phyloP scores from a whole-genome alignment of 2,113 vertebrate species.

The Odontesthes bonariensis region DNA sequence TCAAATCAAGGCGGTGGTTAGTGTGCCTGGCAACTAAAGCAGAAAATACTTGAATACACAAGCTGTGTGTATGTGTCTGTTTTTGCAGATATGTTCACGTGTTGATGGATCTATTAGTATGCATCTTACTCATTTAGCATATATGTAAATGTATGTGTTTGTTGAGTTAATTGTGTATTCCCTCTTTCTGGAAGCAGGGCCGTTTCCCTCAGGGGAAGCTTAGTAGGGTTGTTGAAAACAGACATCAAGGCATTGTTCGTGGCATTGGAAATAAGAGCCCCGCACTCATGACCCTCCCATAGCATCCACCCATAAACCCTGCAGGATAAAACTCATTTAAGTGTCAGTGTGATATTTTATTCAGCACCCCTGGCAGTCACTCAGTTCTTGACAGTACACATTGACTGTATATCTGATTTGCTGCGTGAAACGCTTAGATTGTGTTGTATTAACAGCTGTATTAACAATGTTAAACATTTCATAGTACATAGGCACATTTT shows the following conservation, averaged over 20 bases:
- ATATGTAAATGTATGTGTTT: slow-evolving; percentile 33
- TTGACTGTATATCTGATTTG: slow-evolving; percentile 10
- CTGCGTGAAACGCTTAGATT: slow-evolving; percentile 3
- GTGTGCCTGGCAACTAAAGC: slow-evolving; percentile 4
- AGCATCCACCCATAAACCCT: slow-evolving; percentile 1
- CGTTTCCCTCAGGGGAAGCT: slow-evolving; percentile 46
- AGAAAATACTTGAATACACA: neutral
- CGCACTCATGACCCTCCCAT: slow-evolving; percentile 20
- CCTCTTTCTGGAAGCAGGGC: slow-evolving; percentile 13
- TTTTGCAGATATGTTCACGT: neutral
- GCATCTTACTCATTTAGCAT: slow-evolving; percentile 4
- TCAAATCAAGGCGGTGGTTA: slow-evolving; percentile 35
- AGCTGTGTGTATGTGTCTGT: slow-evolving; percentile 1
- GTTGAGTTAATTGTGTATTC: slow-evolving; percentile 44
- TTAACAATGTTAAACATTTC: neutral
- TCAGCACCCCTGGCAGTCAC: neutral
- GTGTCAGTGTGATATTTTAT: slow-evolving; percentile 9
- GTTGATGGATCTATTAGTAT: neutral
- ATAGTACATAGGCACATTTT: neutral
- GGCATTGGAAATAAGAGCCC: slow-evolving; percentile 29
- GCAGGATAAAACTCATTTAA: slow-evolving; percentile 12
- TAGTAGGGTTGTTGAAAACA: slow-evolving; percentile 35
- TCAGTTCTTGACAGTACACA: neutral
- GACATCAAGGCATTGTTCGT: slow-evolving; percentile 35
- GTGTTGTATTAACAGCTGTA: neutral